Evolutionary conservation across 1,140 invertebrate genomes (phyloP).

Genomic region (Andrena cerasifolii): DNA sequence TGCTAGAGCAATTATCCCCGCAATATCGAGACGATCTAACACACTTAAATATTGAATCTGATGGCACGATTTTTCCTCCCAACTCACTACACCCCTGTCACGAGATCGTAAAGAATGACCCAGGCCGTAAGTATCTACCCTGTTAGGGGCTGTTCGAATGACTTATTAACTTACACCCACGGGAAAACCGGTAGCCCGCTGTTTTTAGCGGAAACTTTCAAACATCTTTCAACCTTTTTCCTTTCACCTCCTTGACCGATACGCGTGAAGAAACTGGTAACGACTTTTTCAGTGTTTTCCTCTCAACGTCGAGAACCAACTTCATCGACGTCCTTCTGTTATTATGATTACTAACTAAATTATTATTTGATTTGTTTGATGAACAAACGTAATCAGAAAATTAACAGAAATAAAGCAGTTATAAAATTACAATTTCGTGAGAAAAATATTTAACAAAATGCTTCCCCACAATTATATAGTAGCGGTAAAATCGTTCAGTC

Average conservation of each 20-base stretch:
- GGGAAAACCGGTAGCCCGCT: constrained; percentile 37
- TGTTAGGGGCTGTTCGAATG: constrained; percentile 51
- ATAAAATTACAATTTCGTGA: no score
- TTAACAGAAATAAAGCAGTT: no score
- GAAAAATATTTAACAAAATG: no score
- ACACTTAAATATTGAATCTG: constrained; percentile 18
- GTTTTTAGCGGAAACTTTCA: constrained; percentile 18
- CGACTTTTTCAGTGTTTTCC: background rate
- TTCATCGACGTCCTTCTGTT: no score
- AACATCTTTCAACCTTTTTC: constrained; percentile 3
- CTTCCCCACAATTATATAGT: no score
- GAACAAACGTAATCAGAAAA: no score
- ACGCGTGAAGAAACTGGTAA: background rate
- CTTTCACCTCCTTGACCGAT: no score
- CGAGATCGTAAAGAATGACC: constrained; percentile 21
- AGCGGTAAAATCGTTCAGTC: no score
- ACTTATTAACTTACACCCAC: constrained; percentile 63
- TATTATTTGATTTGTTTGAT: no score
- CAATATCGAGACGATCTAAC: constrained; percentile 4
- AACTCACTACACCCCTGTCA: constrained; percentile 28
- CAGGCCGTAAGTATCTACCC: constrained; percentile 52
- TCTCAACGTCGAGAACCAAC: background rate
- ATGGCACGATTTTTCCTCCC: constrained; percentile 54
- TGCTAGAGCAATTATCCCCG: background rate
- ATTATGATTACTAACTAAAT: background rate